A percentile compares a stretch with the other conserved stretches of the same genome.
Conservation (phyloP, 1,140 invertebrate genomes). For the Drosophila murphyi region DNA sequence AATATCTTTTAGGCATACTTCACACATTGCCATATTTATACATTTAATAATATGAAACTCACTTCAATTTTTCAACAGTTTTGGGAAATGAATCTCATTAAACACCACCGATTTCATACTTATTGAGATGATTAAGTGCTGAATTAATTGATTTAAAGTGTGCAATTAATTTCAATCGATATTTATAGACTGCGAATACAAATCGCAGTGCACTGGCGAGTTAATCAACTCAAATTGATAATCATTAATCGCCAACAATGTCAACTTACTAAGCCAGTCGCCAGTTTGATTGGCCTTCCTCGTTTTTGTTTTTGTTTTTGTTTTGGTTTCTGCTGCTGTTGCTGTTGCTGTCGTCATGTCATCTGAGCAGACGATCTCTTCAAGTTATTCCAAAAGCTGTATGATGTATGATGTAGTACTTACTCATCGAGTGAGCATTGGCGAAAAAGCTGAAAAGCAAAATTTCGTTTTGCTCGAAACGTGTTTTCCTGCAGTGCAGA, state of each 20-base stretch:
- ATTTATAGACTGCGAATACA: not conserved
- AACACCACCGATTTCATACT: not conserved
- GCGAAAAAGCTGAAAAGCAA: conserved; percentile 56
- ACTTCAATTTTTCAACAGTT: not conserved
- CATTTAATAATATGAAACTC: not conserved
- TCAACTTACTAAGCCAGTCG: conserved; percentile 33
- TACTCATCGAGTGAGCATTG: not conserved
- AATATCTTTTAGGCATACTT: no score
- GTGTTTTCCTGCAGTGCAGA: conserved; percentile 67
- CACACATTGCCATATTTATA: no score
- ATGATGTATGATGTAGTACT: not conserved
- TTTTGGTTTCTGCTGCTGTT: not conserved
- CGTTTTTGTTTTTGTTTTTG: not conserved
- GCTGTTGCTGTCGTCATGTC: conserved; percentile 14
- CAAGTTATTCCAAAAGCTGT: conserved; percentile 25
- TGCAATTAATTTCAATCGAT: conserved; percentile 11
- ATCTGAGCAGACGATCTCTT: conserved; percentile 37
- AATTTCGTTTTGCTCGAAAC: conserved; percentile 63
- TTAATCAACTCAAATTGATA: conserved; percentile 32
- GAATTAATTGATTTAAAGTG: conserved; percentile 10
- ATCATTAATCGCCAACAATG: conserved; percentile 48
- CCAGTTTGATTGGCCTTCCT: conserved; percentile 30
- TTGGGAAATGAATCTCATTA: not conserved
- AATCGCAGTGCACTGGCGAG: conserved; percentile 7
- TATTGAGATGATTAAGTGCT: not conserved